Base-by-base conservation (phyloP, 2,797 vertebrate genomes). In the Neoniphon sammara region DNA sequence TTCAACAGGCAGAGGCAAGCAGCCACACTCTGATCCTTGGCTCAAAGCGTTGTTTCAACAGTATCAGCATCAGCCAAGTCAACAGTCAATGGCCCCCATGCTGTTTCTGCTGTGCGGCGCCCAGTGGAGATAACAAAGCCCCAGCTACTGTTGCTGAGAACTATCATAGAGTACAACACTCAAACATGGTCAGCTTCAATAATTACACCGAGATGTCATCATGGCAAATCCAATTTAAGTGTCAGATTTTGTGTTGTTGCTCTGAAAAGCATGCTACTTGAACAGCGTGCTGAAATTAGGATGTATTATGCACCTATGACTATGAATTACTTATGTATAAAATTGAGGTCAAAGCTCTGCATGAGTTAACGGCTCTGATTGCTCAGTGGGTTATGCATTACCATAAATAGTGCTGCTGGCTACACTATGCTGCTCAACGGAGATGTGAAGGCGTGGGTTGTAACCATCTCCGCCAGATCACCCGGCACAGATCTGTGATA, bases 1-100 rank as follows among this genome's bases (percentile, higher is more conserved):
- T 82, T 64, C 83, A 62, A 3, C 14, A 27, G 82, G 65, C 52
- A 42, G 72, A 79, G 71, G 75, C 82, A 58, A 65, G 77, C 77
- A 67, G 86, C 79, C 79, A 77, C 59, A 36, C 80, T 87, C 69
- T 87, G 86, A 85, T 87, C 83, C 85, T 81, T 79, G 80, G 84
- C 88, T 87, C 89, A 77, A 60, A 85, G 80, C 47, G 61, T 83
- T 77, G 82, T 82, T 86, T 88, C 87, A 86, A 83, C 88, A 84
- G 77, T 85, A 84, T 90, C 75, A 66, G 82, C 81, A 47, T 80
- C 85, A 77, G 83, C 77, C 82, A 78, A 85, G 87, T 88, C 81
- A 83, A 84, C 82, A 85, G 81, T 81, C 80, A 71, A 50, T 31
- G 55, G 66, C 73, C 65, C 81, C 68, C 78, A 50, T 66, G 77